phyloP scores from a whole-genome alignment of 2,888 invertebrate genomes.

The Folsomia manolachei region DNA sequence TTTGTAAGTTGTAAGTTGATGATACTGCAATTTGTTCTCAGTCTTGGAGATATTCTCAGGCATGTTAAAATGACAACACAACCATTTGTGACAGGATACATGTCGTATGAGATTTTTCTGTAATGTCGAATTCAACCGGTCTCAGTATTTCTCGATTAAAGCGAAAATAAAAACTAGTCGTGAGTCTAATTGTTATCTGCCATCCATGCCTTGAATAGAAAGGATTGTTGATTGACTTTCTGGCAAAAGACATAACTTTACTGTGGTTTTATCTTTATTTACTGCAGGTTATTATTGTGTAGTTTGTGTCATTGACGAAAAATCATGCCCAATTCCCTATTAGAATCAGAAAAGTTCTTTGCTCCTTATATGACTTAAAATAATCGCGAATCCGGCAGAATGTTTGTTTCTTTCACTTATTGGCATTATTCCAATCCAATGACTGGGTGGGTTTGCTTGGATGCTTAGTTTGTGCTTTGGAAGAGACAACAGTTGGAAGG shows the following conservation, averaged over 20 bases:
- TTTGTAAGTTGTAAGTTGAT: no score
- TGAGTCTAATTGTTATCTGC: no score
- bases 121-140: no score
- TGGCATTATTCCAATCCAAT: constrained; percentile 29
- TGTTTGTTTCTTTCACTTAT: not conserved
- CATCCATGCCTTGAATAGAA: no score
- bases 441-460: not conserved
- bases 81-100: no score
- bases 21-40: no score
- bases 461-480: no score
- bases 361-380: constrained; percentile 30
- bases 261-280: constrained; percentile 15
- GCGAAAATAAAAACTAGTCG: no score
- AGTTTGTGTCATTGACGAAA: not conserved
- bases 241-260: constrained; percentile 39
- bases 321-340: constrained; percentile 19
- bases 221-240: constrained; percentile 34
- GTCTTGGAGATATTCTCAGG: no score
- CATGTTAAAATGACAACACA: no score
- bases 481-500: not conserved
- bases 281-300: constrained; percentile 10
- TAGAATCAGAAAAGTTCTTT: constrained; percentile 29
- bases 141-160: no score
- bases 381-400: constrained; percentile 18
- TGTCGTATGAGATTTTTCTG: no score